Evolutionary conservation across 2,113 vertebrate genomes (phyloP), one percentile per base, ranked within the genome.

Genomic region (Hypanus sabinus): DNA sequence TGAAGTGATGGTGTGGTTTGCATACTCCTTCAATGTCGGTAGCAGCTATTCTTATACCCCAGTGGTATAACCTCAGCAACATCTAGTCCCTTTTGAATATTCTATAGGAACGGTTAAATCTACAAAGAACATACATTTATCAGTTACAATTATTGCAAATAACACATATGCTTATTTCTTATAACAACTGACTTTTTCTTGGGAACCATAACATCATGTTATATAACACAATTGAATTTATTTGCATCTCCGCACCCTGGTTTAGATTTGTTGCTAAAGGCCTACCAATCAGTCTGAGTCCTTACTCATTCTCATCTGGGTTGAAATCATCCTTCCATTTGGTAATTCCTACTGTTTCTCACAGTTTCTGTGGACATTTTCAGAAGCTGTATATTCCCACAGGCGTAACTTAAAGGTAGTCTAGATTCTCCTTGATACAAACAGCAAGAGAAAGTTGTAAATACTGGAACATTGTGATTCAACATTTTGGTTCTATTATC

Each of bases 171-270:
- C 18, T 33, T 14, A 9, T 9, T 68, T 16, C 36, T 70, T 91
- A 38, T 70, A 22, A 65, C 14, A 16, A 70, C 38, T 70, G n/a
- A 27, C 38, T 93, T 30, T 38, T 70, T 46, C 70, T 46, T 93
- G 24, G 22, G 73, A 73, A 38, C 12, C 55, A 36, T 75, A 73
- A 18, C 33, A 93, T 75, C 68, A 46, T 73, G 70, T 75, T 73
- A 73, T 73, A 30, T 93, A 75, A 93, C 38, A 73, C 38, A 73
- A 38, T 38, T 93, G 91, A 71, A 73, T 55, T 75, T 93, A 30
- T 73, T 73, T 46, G 36, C 16, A 33, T 38, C 70, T 24, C 22
- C 73, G 36, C 70, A 5, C 1, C 12, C 9, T 73, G 12, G 71
- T 27, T 75, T 73, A 30, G 70, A 73, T 27, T 75, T 71, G 55